Evolutionary conservation across 1,140 invertebrate genomes (phyloP), one percentile per base, ranked within the genome.

Genomic region (Drosophila albomicans): DNA sequence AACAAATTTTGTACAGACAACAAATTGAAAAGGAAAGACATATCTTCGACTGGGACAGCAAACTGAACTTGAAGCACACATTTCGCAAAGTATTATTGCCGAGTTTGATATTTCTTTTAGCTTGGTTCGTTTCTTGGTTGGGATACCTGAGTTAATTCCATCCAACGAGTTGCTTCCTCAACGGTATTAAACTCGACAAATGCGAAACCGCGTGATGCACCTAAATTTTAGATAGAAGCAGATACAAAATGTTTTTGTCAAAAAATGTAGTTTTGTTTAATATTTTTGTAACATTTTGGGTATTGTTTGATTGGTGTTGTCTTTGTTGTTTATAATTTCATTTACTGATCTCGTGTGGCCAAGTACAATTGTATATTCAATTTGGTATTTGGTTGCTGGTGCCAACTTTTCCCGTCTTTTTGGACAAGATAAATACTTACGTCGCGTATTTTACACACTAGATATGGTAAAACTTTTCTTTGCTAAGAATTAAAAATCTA

Each of bases 111-210:
- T 64, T 65, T 11, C 16, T 59, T 63, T 38, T 64, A 52, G 13
- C 30, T 59, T 69, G 43, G 46, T 77, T 76, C 57, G 52, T 78
- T 67, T 68, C 58, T 86, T 86, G 69, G 69, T 77, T 81, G 72
- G 79, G 93, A 93, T 96, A 98, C 97, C 96, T 98, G 96, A 95
- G 97, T 98, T 93, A 96, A 95, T 93, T 98, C 97, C 96, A 99
- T 98, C 97, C 97, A 98, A 87, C 95, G 95, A 93, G 95, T 95
- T 82, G 98, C 97, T 94, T 98, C 97, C 93, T 96, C 95, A 92
- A 97, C 94, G 93, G 96, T 96, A 93, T 95, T 95, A 96, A 99
- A 99, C 95, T 99, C 98, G 93, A 99, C 96, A 95, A 98, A 99
- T 93, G 97, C 98, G 95, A 98, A 98, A 94, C 96, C 97, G 93